Evolutionary conservation across 2,888 invertebrate genomes (phyloP), one percentile per base, ranked within the genome.

Genomic region (Leucozona laternaria): DNA sequence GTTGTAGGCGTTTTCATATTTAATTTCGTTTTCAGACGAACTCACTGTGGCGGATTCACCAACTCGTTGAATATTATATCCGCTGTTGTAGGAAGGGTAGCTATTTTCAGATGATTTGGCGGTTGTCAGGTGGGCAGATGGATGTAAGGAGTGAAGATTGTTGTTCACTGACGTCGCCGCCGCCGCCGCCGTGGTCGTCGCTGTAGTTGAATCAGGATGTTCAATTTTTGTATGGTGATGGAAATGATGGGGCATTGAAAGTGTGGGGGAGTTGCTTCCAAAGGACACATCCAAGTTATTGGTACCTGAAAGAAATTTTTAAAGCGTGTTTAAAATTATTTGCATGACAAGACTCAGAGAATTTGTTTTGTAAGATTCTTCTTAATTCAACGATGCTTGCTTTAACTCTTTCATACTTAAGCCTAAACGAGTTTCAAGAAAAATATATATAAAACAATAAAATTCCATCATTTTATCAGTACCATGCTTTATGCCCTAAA

Each of bases 161-260:
- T 81, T 86, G 75, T 86, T 86, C 4, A 71, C 64, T 48, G 82
- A 78, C 17, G 82, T 50, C 31, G 78, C 45, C 17, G 72, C 40
- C n/a, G 82, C 43, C 31, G 78, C 45, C 22, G 78, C 50, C 10
- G 82, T 82, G 53, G 78, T 86, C 53, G 91, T 86, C 37, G 91
- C 90, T 58, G 92, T 92, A 17, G 92, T 93, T n/a, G 92, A 93
- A 89, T 93, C 93, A 48, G 93, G 92, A 89, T 92, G 91, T 88
- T 93, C 92, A 40, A 91, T 88, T 53, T 88, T 89, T 89, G 92
- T 91, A 6, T 91, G 31, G 31, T 90, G 92, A 60, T 90, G 89
- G 70, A 89, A 90, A 75, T 90, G 89, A 66, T 90, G 90, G n/a
- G 89, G 85, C 84, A 88, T 79, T 70, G 84, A 78, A 25, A 88